Percentiles rank a stretch among this genome's conserved stretches.
Conservation (phyloP, 2,888 invertebrate genomes). For the Tetramorium bicarinatum region DNA sequence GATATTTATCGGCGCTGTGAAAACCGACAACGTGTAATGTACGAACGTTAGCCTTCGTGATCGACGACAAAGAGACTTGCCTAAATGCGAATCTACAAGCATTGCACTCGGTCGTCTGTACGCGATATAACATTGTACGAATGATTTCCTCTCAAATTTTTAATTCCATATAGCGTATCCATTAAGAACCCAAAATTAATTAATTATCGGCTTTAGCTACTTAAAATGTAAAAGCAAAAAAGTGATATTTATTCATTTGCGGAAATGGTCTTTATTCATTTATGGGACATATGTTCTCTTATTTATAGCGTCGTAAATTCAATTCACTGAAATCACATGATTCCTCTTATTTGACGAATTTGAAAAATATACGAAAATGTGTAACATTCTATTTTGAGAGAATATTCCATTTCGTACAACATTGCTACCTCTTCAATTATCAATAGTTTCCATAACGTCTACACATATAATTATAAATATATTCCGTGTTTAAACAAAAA, state of each 20-base stretch:
- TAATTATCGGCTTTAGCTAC: neutral
- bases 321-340: neutral
- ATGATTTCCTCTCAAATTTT: neutral
- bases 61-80: conserved; percentile 31
- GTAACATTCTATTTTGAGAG: neutral
- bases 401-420: neutral
- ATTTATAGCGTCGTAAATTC: neutral
- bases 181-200: neutral
- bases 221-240: neutral
- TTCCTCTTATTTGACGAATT: neutral
- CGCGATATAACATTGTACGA: neutral
- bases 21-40: conserved; percentile 34
- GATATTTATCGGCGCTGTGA: conserved; percentile 44
- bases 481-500: neutral
- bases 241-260: neutral
- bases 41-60: conserved; percentile 16
- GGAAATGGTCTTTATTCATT: neutral
- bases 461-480: neutral
- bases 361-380: neutral
- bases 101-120: neutral
- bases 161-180: neutral
- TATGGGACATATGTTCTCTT: neutral
- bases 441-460: neutral
- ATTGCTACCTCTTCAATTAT: neutral
- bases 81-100: neutral